Base-by-base conservation (phyloP, 2,797 vertebrate species). In the Pangasius mekongensis region DNA sequence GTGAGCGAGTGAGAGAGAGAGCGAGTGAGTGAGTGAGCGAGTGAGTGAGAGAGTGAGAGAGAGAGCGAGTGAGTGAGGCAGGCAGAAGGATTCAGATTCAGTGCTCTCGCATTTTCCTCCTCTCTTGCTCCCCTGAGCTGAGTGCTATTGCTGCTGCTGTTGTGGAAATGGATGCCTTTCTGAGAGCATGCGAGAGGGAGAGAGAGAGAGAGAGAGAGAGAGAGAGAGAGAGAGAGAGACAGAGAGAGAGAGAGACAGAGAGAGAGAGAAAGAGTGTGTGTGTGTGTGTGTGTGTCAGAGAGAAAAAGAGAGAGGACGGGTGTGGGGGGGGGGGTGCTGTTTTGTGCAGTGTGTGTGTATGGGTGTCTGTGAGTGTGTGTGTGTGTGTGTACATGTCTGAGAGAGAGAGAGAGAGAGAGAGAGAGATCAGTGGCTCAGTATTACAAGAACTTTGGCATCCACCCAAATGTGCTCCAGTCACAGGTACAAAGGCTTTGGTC, bases 401-500 rank as follows among this genome's bases (percentile, higher is more conserved):
- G 47, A 82, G 71, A 73, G 73, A 80, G 83, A 89, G 89, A 73
- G 78, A 71, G 80, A 87, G 81, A 82, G 64, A 86, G 36, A 39
- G 30, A 86, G 84, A 88, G 76, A 90, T 88, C 87, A 84, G 81
- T 90, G 89, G 95, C 93, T 93, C 92, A 95, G 92, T 92, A 91
- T 93, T 93, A 91, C 87, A 94, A 91, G 94, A 95, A 96, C 95
- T 92, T 94, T 83, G 93, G 92, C 92, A 82, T 30, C 47, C 67
- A 66, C 89, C 93, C 94, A 94, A 78, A 83, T 91, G 86, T 93
- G 85, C 64, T 58, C 67, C 62, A 66, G 81, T 78, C 56, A 82
- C n/a, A 33, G 77, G 33, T 39, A 78, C 56, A 64, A 84, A 43
- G 82, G 74, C 47, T 43, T 81, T 49, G 36, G 66, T 87, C 18